Evolutionary conservation across 2,888 invertebrate species (phyloP).

Genomic region (Xanthorhoe designata): DNA sequence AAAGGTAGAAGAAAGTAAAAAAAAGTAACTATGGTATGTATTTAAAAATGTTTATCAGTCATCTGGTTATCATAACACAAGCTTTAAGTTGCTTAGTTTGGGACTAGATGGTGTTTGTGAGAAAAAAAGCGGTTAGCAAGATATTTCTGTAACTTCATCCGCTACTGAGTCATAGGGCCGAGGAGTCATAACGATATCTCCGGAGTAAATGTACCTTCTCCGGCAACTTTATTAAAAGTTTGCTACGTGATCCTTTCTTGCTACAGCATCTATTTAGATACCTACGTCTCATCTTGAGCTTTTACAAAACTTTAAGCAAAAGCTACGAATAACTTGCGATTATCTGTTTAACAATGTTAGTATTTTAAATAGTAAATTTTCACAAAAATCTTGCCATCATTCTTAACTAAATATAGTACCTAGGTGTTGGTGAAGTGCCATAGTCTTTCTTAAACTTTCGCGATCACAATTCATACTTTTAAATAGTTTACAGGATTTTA

Average conservation of each 20-base stretch:
- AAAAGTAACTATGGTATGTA: no score
- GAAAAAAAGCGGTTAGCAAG: not conserved
- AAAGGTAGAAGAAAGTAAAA: no score
- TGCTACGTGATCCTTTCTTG: slow-evolving; percentile 59
- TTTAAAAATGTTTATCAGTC: no score
- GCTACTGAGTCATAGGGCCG: slow-evolving; percentile 9
- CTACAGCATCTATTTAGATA: slow-evolving; percentile 40
- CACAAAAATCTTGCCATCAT: not conserved
- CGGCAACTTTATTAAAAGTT: slow-evolving; percentile 66
- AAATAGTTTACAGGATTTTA: no score
- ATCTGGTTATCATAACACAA: no score
- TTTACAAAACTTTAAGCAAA: slow-evolving; percentile 26
- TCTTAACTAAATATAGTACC: no score
- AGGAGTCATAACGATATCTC: slow-evolving; percentile 52
- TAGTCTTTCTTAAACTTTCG: no score
- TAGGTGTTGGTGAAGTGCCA: no score
- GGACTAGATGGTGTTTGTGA: no score
- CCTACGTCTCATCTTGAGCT: slow-evolving; percentile 40
- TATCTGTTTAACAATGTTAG: not conserved
- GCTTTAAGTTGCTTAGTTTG: no score
- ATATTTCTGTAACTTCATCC: slow-evolving; percentile 10
- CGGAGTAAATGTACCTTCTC: slow-evolving; percentile 52
- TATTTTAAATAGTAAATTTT: not conserved
- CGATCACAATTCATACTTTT: no score
- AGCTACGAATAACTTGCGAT: slow-evolving; percentile 6